Conservation (phyloP, 2,797 vertebrate species). For the Dipus sagitta region DNA sequence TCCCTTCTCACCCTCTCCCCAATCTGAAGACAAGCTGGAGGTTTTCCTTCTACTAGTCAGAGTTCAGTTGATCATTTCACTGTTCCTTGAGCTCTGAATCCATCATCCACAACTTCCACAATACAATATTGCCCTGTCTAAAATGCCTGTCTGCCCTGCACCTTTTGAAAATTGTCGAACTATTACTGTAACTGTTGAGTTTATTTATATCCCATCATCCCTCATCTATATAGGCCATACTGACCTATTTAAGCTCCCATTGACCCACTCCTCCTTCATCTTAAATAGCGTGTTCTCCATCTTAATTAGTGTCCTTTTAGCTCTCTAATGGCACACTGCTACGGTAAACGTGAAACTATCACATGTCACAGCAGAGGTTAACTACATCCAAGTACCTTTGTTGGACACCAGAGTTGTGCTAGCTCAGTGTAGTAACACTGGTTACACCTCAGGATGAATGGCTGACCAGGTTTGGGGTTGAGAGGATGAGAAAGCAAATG, state of each 20-base stretch:
- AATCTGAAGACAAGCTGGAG: neutral
- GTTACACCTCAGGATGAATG: neutral
- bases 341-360: neutral
- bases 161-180: neutral
- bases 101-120: neutral
- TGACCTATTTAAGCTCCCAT: neutral
- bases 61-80: neutral
- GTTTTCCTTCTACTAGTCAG: neutral
- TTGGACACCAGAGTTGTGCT: neutral
- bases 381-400: neutral
- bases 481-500: neutral
- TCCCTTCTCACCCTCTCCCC: neutral
- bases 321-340: neutral
- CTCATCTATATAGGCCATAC: fast-evolving
- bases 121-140: neutral
- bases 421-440: neutral
- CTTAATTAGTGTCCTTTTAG: neutral
- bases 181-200: neutral
- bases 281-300: too few relatives aligned
- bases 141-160: neutral
- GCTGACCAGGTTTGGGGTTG: neutral
- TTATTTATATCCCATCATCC: neutral
- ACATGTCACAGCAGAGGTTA: neutral
- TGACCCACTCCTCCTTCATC: neutral
- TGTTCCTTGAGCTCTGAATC: neutral